These are phyloP conservation scores for Chiloscyllium plagiosum DNA, from an alignment of 2,113 vertebrate species.

Conservation along the genomic window DNA sequence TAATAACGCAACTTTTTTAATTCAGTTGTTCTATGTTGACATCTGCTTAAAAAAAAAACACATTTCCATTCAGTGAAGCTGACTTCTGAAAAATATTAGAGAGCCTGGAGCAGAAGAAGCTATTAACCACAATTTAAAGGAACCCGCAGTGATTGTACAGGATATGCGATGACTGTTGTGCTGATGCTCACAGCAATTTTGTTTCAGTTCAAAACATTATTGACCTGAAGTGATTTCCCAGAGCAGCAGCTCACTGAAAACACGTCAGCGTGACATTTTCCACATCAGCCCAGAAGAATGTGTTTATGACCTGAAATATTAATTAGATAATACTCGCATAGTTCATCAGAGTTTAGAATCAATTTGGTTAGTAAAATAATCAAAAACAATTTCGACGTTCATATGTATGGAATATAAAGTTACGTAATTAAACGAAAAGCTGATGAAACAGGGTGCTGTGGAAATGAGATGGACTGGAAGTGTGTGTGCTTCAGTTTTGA, in stretches of 20 bases:
- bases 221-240: neutral
- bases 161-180: neutral
- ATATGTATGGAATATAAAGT: neutral
- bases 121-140: neutral
- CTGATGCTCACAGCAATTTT: neutral
- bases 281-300: neutral
- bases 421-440: neutral
- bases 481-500: too few relatives aligned
- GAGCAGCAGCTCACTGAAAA: neutral
- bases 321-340: neutral
- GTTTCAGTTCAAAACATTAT: neutral
- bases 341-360: neutral
- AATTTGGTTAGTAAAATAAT: neutral
- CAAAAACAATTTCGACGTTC: neutral
- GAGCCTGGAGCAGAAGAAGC: neutral
- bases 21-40: neutral
- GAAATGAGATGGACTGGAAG: neutral
- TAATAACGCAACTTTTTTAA: neutral
- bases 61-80: neutral
- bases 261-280: neutral
- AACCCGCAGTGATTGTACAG: neutral
- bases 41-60: neutral
- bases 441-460: neutral
- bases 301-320: neutral
- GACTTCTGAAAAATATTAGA: neutral